phyloP scores from a whole-genome alignment of 2,113 vertebrate genomes.

The Sisor rabdophorus region DNA sequence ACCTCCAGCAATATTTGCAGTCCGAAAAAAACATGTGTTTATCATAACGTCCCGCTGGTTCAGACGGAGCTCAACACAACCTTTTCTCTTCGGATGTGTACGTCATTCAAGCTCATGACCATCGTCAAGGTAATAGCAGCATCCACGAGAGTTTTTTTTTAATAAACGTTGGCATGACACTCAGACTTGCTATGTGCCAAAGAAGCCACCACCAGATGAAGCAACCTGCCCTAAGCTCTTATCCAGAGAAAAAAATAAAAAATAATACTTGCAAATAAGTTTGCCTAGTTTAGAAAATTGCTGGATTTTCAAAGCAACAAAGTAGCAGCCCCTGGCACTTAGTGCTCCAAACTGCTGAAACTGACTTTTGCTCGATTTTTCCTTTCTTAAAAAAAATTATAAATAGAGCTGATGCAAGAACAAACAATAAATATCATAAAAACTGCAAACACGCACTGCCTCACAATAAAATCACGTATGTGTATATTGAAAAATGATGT shows the following conservation, averaged over 20 bases:
- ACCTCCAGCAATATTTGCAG: not conserved
- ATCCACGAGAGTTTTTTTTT: conserved; percentile 13
- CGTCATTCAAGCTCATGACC: conserved; percentile 2
- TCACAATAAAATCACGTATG: conserved; percentile 7
- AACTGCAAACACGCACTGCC: not conserved
- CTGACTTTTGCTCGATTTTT: not conserved
- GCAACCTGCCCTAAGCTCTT: conserved; percentile 20
- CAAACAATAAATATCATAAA: conserved; percentile 7
- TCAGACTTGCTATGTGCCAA: conserved; percentile 13
- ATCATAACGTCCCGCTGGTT: conserved; percentile 7
- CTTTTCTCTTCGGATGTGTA: conserved; percentile 7
- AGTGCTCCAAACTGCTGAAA: conserved; percentile 15
- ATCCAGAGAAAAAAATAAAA: conserved; percentile 10
- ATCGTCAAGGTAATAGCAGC: not conserved
- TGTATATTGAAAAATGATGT: not conserved
- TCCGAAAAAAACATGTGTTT: not conserved
- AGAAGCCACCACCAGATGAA: not conserved
- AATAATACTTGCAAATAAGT: conserved; percentile 17
- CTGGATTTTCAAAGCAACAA: conserved; percentile 15
- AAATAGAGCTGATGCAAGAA: conserved; percentile 5
- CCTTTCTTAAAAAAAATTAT: conserved; percentile 21
- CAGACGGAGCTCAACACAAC: conserved; percentile 5
- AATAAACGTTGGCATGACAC: conserved; percentile 11
- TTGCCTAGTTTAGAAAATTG: conserved; percentile 28
- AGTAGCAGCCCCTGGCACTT: conserved; percentile 13